Evolutionary conservation across 2,888 invertebrate genomes (phyloP), one percentile per base, ranked within the genome.

Genomic region (Ennomos erosarius): DNA sequence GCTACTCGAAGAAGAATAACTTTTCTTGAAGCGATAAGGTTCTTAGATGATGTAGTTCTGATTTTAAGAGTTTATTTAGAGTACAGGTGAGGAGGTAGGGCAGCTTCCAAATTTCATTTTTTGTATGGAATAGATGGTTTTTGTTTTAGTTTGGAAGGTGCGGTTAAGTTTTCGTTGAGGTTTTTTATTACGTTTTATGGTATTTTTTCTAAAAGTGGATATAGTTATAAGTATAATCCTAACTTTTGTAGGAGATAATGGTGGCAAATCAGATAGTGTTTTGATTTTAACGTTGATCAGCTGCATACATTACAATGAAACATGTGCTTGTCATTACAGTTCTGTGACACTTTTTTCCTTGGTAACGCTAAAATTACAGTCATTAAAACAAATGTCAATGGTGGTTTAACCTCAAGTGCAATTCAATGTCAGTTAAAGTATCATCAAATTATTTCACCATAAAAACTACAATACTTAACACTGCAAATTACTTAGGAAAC

Each of bases 21-120:
- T 16, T 9, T 9, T 37, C 9, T 59, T 55, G 34, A 34, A 34
- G 10, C 26, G 45, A 55, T 11, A 59, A 10, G 36, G 46, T 38
- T 33, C 50, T 26, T 11, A 43, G 37, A 11, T 1, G 4, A 11
- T 0, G 1, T 9, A 34, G 38, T 35, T 13, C 49, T 46, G 13
- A n/a, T n/a, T n/a, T n/a, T n/a, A n/a, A n/a, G n/a, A n/a, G n/a
- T n/a, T n/a, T n/a, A n/a, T n/a, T n/a, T 39, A 37, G 26, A 16
- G 44, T 55, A 61, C 82, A 84, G 84, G 81, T 85, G 84, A 84
- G 76, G 66, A 76, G 85, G 84, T 71, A 81, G 76, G 68, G 73
- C 71, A 68, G 82, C 81, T 84, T 69, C 81, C 80, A 83, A 75
- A 79, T 74, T 75, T 77, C 71, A 76, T 82, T 82, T 75, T 77